Conservation (phyloP, 2,888 invertebrate species). For the Melipona bicolor region DNA sequence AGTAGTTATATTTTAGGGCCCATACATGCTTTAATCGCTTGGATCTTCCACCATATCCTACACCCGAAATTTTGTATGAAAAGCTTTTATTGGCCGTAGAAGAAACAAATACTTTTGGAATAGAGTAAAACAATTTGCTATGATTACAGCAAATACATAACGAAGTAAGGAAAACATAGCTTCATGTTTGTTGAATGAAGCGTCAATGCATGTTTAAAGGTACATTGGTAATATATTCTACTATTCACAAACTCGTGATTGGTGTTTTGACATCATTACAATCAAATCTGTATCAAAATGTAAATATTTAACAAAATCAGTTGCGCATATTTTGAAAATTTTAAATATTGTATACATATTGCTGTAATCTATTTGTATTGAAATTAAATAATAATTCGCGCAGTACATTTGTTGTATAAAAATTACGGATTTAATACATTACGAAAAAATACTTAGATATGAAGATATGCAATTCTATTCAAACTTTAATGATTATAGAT, state of each 20-base stretch:
- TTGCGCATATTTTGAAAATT: constrained; percentile 59
- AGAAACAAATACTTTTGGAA: constrained; percentile 98
- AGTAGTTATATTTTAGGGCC: constrained; percentile 85
- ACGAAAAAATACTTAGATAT: constrained; percentile 28
- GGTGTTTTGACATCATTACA: constrained; percentile 44
- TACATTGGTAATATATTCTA: constrained; percentile 40
- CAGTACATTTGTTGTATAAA: constrained; percentile 50
- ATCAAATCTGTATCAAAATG: constrained; percentile 69
- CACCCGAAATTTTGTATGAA: constrained; percentile 95
- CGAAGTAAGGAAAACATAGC: constrained; percentile 1
- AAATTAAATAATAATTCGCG: constrained; percentile 36
- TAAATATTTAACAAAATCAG: constrained; percentile 54
- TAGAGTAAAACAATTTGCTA: constrained; percentile 88
- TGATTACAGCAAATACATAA: constrained; percentile 37
- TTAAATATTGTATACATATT: constrained; percentile 54
- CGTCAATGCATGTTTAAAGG: constrained; percentile 18
- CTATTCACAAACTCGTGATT: constrained; percentile 35
- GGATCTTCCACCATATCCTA: constrained; percentile 98
- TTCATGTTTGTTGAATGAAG: constrained; percentile 20
- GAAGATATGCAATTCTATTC: constrained; percentile 39
- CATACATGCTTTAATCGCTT: constrained; percentile 99
- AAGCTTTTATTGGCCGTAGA: constrained; percentile 97
- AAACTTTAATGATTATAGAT: constrained; percentile 28
- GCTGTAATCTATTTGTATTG: constrained; percentile 55
- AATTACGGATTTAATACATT: constrained; percentile 51